phyloP scores from a whole-genome alignment of 2,888 invertebrate species.

The Cordilura impudica region DNA sequence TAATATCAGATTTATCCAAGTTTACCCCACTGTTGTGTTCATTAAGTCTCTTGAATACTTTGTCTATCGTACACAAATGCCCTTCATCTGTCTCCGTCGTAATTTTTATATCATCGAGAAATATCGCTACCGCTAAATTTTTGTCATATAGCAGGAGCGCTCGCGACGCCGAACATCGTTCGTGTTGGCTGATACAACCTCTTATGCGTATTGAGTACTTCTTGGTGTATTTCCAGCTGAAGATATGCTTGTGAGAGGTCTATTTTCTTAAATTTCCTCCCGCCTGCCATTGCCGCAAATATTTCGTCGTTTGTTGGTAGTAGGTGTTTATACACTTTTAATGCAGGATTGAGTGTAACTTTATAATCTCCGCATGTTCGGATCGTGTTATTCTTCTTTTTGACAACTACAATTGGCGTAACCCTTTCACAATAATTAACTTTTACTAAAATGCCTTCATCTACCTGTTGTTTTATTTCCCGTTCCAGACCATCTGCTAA shows the following conservation, averaged over 20 bases:
- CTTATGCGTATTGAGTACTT: constrained; percentile 71
- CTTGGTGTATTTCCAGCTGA: constrained; percentile 70
- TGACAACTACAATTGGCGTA: constrained; percentile 68
- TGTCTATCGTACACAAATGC: constrained; percentile 64
- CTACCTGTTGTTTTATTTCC: constrained; percentile 60
- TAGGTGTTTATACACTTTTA: constrained; percentile 67
- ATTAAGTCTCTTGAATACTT: constrained; percentile 63
- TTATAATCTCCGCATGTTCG: constrained; percentile 66
- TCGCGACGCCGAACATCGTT: constrained; percentile 69
- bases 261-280: constrained; percentile 66
- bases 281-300: constrained; percentile 63
- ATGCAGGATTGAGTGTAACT: constrained; percentile 66
- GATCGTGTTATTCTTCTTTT: constrained; percentile 65
- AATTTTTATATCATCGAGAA: constrained; percentile 67
- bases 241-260: constrained; percentile 72
- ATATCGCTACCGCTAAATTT: constrained; percentile 66
- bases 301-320: constrained; percentile 66
- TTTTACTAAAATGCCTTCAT: no score
- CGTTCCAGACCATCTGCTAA: constrained; percentile 52
- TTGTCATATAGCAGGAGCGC: constrained; percentile 70
- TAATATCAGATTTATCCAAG: no score
- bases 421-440: no score
- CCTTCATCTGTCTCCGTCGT: constrained; percentile 62
- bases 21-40: no score
- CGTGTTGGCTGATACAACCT: constrained; percentile 70